Base-by-base conservation (phyloP, 2,888 invertebrate genomes). In the Andrena praecox region DNA sequence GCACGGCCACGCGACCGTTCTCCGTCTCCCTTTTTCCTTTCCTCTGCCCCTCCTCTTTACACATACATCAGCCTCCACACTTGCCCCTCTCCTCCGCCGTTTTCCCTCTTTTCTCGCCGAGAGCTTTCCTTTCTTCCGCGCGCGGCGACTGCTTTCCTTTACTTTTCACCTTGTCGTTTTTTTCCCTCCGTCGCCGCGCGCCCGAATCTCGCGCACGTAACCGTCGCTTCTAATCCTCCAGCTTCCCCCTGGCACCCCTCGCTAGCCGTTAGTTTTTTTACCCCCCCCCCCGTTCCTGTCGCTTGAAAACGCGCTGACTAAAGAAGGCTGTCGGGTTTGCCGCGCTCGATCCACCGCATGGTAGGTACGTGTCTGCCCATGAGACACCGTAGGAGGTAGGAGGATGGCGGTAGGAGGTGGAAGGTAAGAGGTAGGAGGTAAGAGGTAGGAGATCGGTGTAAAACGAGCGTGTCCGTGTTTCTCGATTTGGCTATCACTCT, bases 1-100 rank as follows among this genome's bases (percentile, higher is more conserved):
- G 93, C 94, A 87, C 83, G 90, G 93, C 89, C 90, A 89, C 92
- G 91, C 91, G 85, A 89, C 88, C 87, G 71, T 87, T 87, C 84
- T 83, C 84, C 71, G 69, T 80, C 81, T 79, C 77, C 76, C 54
- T 74, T 52, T 77, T 71, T 59, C 59, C 54, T 54, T 62, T 54
- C 33, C 31, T 60, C 56, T 31, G 8, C 35, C 7, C 72, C 29
- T 35, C 8, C 59, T 74, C 71, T 29, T 10, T 50, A 24, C 42
- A 20, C 54, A 31, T 54, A 64, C 35, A 50, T 48, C 62, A 35
- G 64, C 20, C 35, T n/a, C 33, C 67, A 59, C 67, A 59, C 3
- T 68, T 42, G 52, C 2, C 50, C 72, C 64, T 54, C 52, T 60
- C 35, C 62, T 27, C 66, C 16, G 42, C 16, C 42, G 24, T 66